A percentile compares a stretch with the other conserved stretches of the same genome.
Conservation (phyloP, 2,113 vertebrate genomes). For the Sturnus vulgaris region DNA sequence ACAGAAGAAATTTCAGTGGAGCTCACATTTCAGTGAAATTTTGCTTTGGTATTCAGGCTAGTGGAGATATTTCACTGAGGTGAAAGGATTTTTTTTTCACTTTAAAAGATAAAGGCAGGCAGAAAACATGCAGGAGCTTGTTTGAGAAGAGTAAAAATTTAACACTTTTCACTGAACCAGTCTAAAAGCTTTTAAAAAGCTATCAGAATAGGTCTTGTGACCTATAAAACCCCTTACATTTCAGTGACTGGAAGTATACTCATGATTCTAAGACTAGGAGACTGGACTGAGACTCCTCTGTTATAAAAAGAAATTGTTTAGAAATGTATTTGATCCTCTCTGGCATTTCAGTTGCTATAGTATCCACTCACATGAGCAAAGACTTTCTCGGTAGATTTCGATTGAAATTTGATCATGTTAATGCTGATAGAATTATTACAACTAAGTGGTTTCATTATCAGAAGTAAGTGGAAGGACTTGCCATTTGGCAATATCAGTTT, state of each 20-base stretch:
- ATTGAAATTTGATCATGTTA: not conserved
- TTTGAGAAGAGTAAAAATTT: not conserved
- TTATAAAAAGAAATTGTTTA: slow-evolving; percentile 15
- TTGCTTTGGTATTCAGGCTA: not conserved
- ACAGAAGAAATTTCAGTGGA: not conserved
- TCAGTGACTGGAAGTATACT: not conserved
- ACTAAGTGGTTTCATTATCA: not conserved
- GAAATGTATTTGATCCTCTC: not conserved
- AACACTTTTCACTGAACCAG: not conserved
- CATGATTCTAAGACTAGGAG: not conserved
- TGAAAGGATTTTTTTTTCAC: not conserved
- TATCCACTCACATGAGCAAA: not conserved
- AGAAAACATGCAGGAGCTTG: not conserved
- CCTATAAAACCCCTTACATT: not conserved
- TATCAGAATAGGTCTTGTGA: not conserved
- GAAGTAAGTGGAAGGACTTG: not conserved
- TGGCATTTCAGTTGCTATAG: not conserved
- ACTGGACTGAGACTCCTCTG: not conserved
- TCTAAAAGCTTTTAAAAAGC: not conserved
- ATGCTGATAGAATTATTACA: not conserved
- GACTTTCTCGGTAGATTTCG: fast-evolving
- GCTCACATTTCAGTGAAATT: not conserved
- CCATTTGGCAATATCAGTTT: not conserved
- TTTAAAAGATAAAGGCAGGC: not conserved
- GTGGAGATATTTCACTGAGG: not conserved